Conservation (phyloP, 2,888 invertebrate species). For the Subacronicta megacephala region DNA sequence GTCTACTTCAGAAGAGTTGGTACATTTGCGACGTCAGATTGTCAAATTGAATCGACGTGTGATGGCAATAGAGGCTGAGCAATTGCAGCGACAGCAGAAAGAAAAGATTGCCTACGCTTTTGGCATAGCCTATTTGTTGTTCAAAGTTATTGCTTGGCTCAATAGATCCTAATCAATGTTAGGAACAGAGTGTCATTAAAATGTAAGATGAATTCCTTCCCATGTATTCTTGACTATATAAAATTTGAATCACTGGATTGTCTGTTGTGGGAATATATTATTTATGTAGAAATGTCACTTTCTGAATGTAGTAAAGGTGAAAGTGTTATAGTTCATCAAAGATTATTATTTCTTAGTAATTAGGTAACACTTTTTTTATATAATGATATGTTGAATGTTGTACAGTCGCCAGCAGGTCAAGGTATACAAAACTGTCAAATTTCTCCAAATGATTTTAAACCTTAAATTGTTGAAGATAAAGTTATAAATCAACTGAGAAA, state of each 20-base stretch:
- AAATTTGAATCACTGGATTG: constrained; percentile 66
- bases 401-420: no score
- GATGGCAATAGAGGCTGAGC: constrained; percentile 96
- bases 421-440: no score
- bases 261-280: constrained; percentile 60
- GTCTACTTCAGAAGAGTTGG: constrained; percentile 93
- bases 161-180: constrained; percentile 81
- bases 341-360: constrained; percentile 76
- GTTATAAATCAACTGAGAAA: no score
- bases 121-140: constrained; percentile 95
- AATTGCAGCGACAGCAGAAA: constrained; percentile 94
- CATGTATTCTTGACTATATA: constrained; percentile 78
- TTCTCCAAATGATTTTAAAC: no score
- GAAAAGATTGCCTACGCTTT: constrained; percentile 96
- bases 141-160: constrained; percentile 96
- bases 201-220: constrained; percentile 79
- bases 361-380: constrained; percentile 82
- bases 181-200: constrained; percentile 66
- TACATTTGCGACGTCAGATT: constrained; percentile 95
- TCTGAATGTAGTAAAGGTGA: constrained; percentile 66
- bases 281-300: constrained; percentile 66
- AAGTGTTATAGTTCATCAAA: constrained; percentile 71
- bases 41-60: constrained; percentile 96
- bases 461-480: no score
- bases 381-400: constrained; percentile 67